Percentiles rank a stretch among this genome's conserved stretches.
Evolutionary conservation across 2,113 vertebrate species (phyloP).

Genomic region (Otus sunia): DNA sequence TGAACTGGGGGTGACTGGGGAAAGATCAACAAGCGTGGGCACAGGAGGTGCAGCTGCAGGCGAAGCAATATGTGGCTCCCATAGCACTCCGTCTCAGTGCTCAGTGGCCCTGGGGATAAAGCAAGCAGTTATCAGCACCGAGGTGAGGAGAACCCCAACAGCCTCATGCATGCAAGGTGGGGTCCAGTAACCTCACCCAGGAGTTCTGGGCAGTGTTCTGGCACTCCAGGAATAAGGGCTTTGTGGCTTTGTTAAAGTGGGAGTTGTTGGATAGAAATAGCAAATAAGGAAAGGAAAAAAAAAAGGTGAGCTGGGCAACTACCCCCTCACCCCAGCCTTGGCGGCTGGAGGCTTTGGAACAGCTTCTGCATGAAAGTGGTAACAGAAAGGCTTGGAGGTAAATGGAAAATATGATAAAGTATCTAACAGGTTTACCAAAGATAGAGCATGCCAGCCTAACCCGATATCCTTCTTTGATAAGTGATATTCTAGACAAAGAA

Average conservation of each 20-base stretch:
- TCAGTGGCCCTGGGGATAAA: not conserved
- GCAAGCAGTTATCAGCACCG: not conserved
- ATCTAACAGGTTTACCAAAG: constrained; percentile 59
- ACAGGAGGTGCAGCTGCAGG: not conserved
- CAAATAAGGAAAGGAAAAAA: not conserved
- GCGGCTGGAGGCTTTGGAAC: not conserved
- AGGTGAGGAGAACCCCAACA: not conserved
- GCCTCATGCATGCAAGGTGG: rapidly evolving
- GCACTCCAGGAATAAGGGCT: not conserved
- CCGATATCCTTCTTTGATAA: constrained; percentile 57
- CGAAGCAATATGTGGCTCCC: rapidly evolving
- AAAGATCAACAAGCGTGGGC: not conserved
- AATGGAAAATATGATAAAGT: constrained; percentile 56
- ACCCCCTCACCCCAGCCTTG: rapidly evolving
- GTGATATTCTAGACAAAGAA: constrained; percentile 58
- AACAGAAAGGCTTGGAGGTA: constrained; percentile 42
- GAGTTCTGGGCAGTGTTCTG: not conserved
- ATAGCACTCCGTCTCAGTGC: not conserved
- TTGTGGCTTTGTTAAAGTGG: not conserved
- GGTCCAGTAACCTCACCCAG: not conserved
- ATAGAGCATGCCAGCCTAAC: constrained; percentile 69
- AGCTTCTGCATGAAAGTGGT: constrained; percentile 4
- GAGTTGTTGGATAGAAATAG: not conserved
- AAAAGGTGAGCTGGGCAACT: not conserved
- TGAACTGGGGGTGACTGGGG: not conserved